These are phyloP conservation scores for Drosophila pseudoananassae DNA, from an alignment of 1,140 invertebrate species.

Conservation along the genomic window DNA sequence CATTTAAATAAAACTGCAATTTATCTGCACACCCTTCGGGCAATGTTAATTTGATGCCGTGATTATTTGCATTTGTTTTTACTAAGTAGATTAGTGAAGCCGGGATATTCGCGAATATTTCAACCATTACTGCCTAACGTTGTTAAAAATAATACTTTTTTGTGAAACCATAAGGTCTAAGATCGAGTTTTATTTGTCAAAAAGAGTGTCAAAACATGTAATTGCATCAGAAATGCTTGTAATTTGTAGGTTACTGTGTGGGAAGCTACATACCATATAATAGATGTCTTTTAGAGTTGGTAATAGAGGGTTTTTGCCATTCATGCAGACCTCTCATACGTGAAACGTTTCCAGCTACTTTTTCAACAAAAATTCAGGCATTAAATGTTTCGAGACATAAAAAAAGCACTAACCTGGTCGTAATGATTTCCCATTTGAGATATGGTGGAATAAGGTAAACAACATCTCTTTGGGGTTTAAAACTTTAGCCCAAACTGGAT, in stretches of 20 bases:
- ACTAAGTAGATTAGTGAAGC: conserved; percentile 35
- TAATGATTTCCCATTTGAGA: conserved; percentile 81
- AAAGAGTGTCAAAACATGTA: conserved; percentile 62
- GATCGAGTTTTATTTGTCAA: background rate
- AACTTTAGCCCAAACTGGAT: conserved; percentile 34
- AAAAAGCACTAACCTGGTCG: conserved; percentile 8
- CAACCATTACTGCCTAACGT: no score
- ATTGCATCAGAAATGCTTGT: conserved; percentile 60
- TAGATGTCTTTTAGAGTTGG: no score
- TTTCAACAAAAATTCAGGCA: conserved; percentile 75
- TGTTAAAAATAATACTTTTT: background rate
- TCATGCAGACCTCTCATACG: conserved; percentile 21
- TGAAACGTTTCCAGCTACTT: conserved; percentile 77
- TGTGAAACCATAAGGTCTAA: background rate
- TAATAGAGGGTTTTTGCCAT: no score
- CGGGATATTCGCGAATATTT: background rate
- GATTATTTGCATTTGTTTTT: conserved; percentile 60
- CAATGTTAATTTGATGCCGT: conserved; percentile 74
- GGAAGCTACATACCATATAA: conserved; percentile 33
- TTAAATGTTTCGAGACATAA: conserved; percentile 32
- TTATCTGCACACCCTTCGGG: conserved; percentile 45
- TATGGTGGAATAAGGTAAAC: conserved; percentile 62
- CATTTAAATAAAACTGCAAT: conserved; percentile 80
- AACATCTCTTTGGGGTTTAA: conserved; percentile 6
- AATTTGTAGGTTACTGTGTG: conserved; percentile 62